Conservation (phyloP, 2,797 vertebrate species). For the Synaphobranchus kaupii region DNA sequence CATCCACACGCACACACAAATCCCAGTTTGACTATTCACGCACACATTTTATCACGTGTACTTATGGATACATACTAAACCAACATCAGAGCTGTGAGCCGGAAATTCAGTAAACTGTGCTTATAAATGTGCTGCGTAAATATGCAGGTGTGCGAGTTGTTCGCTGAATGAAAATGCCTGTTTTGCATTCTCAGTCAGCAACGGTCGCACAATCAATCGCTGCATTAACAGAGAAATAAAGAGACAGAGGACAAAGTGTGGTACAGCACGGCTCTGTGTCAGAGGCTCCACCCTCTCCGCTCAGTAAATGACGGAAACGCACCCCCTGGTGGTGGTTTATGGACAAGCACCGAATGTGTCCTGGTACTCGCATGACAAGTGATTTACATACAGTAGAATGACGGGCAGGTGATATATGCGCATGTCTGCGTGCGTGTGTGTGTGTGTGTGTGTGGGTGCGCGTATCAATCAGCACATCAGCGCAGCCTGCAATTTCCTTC, state of each 20-base stretch:
- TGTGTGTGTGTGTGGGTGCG: not conserved
- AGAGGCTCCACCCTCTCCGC: not conserved
- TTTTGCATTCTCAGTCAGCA: not conserved
- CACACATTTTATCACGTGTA: not conserved
- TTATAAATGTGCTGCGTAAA: not conserved
- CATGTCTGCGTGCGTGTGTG: not conserved
- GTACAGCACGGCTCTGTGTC: not conserved
- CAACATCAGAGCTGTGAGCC: not conserved
- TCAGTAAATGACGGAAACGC: not conserved
- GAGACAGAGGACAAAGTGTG: not conserved
- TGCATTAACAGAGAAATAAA: not conserved
- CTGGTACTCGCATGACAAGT: not conserved
- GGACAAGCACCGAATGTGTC: not conserved
- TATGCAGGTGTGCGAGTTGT: not conserved
- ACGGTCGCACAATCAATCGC: not conserved
- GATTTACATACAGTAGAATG: not conserved
- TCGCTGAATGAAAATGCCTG: conserved; percentile 9
- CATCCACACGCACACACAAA: conserved; percentile 16
- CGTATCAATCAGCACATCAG: not conserved
- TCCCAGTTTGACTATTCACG: not conserved
- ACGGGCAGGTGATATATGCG: not conserved
- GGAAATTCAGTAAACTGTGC: not conserved
- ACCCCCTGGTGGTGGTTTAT: conserved; percentile 4
- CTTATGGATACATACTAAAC: not conserved
- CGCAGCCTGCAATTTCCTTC: not conserved